phyloP scores from a whole-genome alignment of 2,888 invertebrate species.

The Tipula vernalis region DNA sequence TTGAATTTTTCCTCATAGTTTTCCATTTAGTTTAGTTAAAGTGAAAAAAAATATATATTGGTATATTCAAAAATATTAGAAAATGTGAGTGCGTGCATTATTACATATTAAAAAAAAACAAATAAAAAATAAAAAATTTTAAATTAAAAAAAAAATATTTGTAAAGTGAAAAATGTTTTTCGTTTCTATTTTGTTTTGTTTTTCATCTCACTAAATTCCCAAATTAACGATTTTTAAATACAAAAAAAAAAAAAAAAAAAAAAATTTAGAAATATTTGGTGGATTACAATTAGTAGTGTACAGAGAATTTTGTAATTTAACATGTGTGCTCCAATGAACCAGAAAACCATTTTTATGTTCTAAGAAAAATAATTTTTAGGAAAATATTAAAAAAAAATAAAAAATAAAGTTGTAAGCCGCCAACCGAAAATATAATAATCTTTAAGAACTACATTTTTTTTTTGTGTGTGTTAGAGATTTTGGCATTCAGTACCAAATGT shows the following conservation, averaged over 20 bases:
- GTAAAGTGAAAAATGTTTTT: background rate
- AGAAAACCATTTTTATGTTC: background rate
- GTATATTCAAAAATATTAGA: background rate
- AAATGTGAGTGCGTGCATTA: background rate
- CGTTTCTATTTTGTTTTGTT: background rate
- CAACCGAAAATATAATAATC: background rate
- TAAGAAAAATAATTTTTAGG: background rate
- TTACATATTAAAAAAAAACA: background rate
- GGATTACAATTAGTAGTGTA: background rate
- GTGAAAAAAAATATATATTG: background rate
- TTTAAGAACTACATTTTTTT: background rate
- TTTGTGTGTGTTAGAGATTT: background rate
- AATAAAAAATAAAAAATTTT: background rate
- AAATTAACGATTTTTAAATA: background rate
- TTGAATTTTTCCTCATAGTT: background rate
- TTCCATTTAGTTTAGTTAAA: background rate
- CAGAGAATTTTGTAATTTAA: background rate
- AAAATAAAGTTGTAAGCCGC: background rate
- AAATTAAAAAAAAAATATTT: background rate
- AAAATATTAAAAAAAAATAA: background rate
- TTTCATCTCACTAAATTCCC: background rate
- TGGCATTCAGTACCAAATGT: background rate
- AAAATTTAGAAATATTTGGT: too few relatives aligned
- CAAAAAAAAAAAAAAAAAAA: background rate
- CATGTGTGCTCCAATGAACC: background rate